Conservation (phyloP, 2,888 invertebrate genomes). For the Phalangium opilio region DNA sequence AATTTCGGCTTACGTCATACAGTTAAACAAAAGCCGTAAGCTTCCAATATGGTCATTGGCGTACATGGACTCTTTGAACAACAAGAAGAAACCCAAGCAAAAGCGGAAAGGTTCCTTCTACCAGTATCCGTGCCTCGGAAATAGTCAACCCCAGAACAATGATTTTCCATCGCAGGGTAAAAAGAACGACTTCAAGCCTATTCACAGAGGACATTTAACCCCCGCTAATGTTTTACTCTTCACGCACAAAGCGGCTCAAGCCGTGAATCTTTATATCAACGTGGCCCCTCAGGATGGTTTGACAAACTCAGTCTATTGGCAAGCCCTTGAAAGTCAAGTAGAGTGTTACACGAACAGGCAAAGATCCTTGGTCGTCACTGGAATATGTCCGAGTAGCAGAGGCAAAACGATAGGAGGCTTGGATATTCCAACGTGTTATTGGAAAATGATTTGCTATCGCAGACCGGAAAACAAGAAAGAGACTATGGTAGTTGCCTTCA, state of each 20-base stretch:
- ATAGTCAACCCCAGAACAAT: too few species aligned
- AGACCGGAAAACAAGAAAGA: not conserved
- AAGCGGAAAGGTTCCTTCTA: too few species aligned
- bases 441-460: slow-evolving; percentile 6
- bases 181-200: too few species aligned
- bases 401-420: not conserved
- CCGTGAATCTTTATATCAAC: slow-evolving; percentile 4
- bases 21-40: too few species aligned
- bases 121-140: too few species aligned
- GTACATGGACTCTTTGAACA: too few species aligned
- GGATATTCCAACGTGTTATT: slow-evolving; percentile 8
- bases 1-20: too few species aligned
- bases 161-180: too few species aligned
- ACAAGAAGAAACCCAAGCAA: too few species aligned
- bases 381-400: slow-evolving; percentile 2
- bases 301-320: slow-evolving; percentile 3
- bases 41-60: too few species aligned
- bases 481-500: slow-evolving; percentile 5
- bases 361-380: slow-evolving; percentile 3
- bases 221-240: slow-evolving; percentile 6
- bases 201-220: slow-evolving; percentile 3
- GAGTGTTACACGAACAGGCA: not conserved
- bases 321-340: not conserved
- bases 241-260: not conserved
- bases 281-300: slow-evolving; percentile 10